phyloP scores from a whole-genome alignment of 2,113 vertebrate genomes.

The Corydoras maculifer region DNA sequence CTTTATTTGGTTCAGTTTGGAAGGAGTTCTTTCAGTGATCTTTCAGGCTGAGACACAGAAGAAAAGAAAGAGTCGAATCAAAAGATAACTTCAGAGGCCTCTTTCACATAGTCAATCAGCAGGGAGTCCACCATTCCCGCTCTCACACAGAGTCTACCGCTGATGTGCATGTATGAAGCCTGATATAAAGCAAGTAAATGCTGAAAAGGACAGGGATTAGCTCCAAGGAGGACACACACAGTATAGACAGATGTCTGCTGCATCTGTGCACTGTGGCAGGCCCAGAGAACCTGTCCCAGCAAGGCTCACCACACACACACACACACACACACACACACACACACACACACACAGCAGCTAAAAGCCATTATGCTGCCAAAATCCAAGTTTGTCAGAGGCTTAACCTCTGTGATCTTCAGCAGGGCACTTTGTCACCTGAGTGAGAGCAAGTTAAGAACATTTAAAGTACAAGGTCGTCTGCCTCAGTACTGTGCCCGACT shows the following conservation, averaged over 20 bases:
- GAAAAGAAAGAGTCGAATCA: slow-evolving; percentile 43
- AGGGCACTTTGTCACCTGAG: slow-evolving; percentile 33
- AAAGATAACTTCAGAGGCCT: slow-evolving; percentile 52
- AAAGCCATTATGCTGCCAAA: slow-evolving; percentile 37
- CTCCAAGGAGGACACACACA: slow-evolving; percentile 31
- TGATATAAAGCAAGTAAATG: slow-evolving; percentile 26
- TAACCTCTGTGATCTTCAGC: slow-evolving; percentile 44
- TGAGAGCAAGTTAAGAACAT: slow-evolving; percentile 35
- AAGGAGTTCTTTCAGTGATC: slow-evolving; percentile 51
- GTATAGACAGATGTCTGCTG: slow-evolving; percentile 47
- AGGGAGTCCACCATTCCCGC: not conserved
- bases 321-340: slow-evolving; percentile 44
- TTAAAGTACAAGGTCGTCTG: slow-evolving; percentile 31
- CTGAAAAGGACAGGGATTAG: slow-evolving; percentile 30
- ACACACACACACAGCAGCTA: slow-evolving; percentile 41
- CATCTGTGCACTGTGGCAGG: slow-evolving; percentile 45
- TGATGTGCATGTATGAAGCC: slow-evolving; percentile 32
- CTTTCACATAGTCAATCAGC: slow-evolving; percentile 47
- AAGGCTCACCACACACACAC: slow-evolving; percentile 30
- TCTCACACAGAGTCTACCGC: slow-evolving; percentile 20
- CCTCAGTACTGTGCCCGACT: slow-evolving; percentile 9
- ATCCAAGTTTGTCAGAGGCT: slow-evolving; percentile 34
- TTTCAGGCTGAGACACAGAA: slow-evolving; percentile 51
- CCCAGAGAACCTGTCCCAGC: slow-evolving; percentile 38
- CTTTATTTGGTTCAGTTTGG: slow-evolving; percentile 54